Percentiles rank a stretch among this genome's conserved stretches.
Conservation (phyloP, 37 sponge, comb jelly and placozoan species). For the Bolinopsis microptera region DNA sequence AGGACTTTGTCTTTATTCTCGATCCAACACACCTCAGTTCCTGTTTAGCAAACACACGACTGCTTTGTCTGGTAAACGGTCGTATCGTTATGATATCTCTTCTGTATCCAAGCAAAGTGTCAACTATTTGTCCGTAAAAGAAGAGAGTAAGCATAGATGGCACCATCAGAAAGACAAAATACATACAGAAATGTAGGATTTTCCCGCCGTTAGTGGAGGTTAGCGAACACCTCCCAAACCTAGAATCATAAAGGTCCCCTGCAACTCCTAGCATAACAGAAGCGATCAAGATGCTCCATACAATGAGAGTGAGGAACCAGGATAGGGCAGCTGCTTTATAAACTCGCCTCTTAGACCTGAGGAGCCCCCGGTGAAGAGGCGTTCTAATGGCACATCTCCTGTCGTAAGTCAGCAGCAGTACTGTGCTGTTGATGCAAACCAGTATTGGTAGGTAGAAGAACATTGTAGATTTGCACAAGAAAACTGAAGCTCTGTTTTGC, state of each 20-base stretch:
- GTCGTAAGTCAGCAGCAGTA: slow-evolving; percentile 2
- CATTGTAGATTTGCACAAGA: slow-evolving; percentile 2
- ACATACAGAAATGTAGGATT: background rate
- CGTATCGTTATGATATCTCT: background rate
- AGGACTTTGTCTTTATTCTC: background rate
- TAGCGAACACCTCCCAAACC: slow-evolving; percentile 6
- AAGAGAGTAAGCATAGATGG: background rate
- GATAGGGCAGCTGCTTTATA: background rate
- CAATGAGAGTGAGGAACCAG: background rate
- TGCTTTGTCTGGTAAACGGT: background rate
- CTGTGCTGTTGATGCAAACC: background rate
- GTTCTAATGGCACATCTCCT: background rate
- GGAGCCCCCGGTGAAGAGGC: background rate
- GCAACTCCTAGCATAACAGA: background rate
- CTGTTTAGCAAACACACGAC: background rate
- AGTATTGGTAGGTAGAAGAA: background rate
- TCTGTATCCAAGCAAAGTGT: background rate
- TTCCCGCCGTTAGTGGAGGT: background rate
- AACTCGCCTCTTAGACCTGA: background rate
- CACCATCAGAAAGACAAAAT: background rate
- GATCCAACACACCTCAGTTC: background rate
- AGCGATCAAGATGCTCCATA: background rate
- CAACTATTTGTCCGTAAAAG: slow-evolving; percentile 15
- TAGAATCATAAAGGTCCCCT: background rate
- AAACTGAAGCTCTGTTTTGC: background rate